Evolutionary conservation across 2,113 vertebrate species (phyloP).

Genomic region (Epinephelus lanceolatus): DNA sequence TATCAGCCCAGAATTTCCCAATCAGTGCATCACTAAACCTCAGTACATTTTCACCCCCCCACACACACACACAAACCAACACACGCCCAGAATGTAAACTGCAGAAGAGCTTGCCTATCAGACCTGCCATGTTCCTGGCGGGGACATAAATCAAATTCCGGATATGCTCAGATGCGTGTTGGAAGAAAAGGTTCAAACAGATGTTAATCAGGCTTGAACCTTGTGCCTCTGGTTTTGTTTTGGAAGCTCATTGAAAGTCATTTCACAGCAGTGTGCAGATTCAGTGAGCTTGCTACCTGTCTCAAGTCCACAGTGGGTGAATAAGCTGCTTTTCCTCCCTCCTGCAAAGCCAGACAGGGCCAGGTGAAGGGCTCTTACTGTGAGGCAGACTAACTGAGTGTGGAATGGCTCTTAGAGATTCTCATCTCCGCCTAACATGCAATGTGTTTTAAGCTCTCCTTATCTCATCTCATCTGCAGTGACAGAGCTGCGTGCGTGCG

Average conservation of each 20-base stretch:
- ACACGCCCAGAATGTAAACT: conserved; percentile 58
- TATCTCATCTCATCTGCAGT: conserved; percentile 72
- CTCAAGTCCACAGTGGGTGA: conserved; percentile 62
- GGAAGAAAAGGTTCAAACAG: conserved; percentile 74
- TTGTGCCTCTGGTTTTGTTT: conserved; percentile 74
- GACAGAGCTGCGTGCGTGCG: conserved; percentile 57
- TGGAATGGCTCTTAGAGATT: conserved; percentile 63
- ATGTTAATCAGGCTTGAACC: conserved; percentile 80
- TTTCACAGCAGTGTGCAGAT: conserved; percentile 79
- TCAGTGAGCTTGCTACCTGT: conserved; percentile 70
- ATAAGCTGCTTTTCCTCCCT: conserved; percentile 59
- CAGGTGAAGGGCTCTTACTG: conserved; percentile 65
- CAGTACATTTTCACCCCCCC: too few species aligned
- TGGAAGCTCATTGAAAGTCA: conserved; percentile 82
- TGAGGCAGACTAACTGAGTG: conserved; percentile 55
- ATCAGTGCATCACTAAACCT: too few species aligned
- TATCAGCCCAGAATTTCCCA: too few species aligned
- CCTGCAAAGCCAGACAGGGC: conserved; percentile 49
- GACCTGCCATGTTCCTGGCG: conserved; percentile 64
- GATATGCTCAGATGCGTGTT: conserved; percentile 83
- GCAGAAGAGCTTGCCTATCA: conserved; percentile 59
- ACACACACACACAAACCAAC: conserved; percentile 31
- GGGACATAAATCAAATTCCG: conserved; percentile 85
- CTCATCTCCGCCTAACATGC: conserved; percentile 69
- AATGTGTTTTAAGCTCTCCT: conserved; percentile 72